Evolutionary conservation across 2,888 invertebrate genomes (phyloP).

Genomic region (Polydrusus pterygomalis): DNA sequence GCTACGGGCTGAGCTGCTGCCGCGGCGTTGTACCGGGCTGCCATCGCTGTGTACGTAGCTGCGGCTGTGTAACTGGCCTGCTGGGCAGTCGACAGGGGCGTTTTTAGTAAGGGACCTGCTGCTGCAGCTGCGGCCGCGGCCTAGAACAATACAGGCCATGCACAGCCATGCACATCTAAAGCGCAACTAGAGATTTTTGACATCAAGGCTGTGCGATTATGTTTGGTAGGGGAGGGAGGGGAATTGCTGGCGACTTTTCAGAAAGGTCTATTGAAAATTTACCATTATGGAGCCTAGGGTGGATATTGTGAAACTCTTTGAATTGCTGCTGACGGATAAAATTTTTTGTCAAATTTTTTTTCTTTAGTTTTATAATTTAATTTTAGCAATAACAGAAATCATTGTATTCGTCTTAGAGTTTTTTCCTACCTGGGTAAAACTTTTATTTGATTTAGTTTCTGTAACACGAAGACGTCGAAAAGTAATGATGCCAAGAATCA

Average conservation of each 20-base stretch:
- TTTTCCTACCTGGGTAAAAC: too few relatives aligned
- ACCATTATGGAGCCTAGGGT: too few relatives aligned
- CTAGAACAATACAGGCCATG: slow-evolving; percentile 71
- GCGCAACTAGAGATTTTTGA: slow-evolving; percentile 59
- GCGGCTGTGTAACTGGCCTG: slow-evolving; percentile 90
- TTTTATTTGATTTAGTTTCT: too few relatives aligned
- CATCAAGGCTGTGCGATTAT: slow-evolving; percentile 57
- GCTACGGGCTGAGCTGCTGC: slow-evolving; percentile 80
- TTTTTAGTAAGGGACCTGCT: slow-evolving; percentile 87
- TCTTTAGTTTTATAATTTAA: too few relatives aligned
- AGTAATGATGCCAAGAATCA: too few relatives aligned
- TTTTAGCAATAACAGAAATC: too few relatives aligned
- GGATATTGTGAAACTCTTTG: too few relatives aligned
- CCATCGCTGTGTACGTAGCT: slow-evolving; percentile 84
- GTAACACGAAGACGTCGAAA: too few relatives aligned
- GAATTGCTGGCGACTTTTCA: not conserved
- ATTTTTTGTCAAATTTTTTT: too few relatives aligned
- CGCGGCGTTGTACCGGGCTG: slow-evolving; percentile 82
- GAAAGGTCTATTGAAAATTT: not conserved
- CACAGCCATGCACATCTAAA: slow-evolving; percentile 71
- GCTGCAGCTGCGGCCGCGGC: slow-evolving; percentile 79
- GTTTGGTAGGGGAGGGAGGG: not conserved
- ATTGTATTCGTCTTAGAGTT: too few relatives aligned
- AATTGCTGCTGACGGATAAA: too few relatives aligned
- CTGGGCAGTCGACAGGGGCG: slow-evolving; percentile 87